These are phyloP conservation scores for Menura novaehollandiae DNA, from an alignment of 2,113 vertebrate species.

Conservation along the genomic window DNA sequence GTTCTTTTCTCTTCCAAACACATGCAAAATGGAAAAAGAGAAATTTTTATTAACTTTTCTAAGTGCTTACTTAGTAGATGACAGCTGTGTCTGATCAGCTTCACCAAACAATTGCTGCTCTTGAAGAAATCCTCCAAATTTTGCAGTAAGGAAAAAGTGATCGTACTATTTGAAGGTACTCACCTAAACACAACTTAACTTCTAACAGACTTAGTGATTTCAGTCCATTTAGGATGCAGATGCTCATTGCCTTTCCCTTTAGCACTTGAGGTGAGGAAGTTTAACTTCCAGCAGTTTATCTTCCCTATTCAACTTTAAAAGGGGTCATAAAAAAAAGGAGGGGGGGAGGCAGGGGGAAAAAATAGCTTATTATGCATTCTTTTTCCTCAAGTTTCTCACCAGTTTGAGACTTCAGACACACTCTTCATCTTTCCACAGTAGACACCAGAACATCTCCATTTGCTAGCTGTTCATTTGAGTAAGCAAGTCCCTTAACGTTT, in stretches of 20 bases:
- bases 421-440: neutral
- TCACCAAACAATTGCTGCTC: neutral
- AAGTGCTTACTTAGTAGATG: neutral
- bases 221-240: neutral
- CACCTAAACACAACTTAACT: neutral
- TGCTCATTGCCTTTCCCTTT: neutral
- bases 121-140: neutral
- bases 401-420: neutral
- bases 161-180: neutral
- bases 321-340: neutral
- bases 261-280: neutral
- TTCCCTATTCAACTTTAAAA: neutral
- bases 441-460: neutral
- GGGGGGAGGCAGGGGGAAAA: neutral
- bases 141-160: neutral
- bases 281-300: neutral
- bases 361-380: neutral
- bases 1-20: neutral
- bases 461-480: neutral
- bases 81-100: neutral
- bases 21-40: neutral
- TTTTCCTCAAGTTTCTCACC: neutral
- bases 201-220: neutral
- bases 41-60: neutral
- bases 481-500: accelerated